A percentile compares a stretch with the other conserved stretches of the same genome.
These are phyloP conservation scores for Aphelenchoides fujianensis DNA, from an alignment of 1,140 invertebrate genomes.

Conservation along the genomic window DNA sequence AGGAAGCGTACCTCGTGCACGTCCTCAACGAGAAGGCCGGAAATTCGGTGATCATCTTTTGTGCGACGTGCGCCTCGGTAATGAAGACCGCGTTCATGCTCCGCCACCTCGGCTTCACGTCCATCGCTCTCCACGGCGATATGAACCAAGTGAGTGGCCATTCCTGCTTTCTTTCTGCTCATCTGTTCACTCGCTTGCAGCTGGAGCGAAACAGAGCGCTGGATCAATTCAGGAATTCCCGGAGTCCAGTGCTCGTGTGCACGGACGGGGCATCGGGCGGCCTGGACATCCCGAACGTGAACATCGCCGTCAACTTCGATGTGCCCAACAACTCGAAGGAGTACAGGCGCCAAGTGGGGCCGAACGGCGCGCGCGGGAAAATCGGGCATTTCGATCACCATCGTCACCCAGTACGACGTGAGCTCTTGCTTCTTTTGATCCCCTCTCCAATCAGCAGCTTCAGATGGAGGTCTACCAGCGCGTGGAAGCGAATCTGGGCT, in stretches of 20 bases:
- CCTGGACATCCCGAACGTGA: slow-evolving; percentile 95
- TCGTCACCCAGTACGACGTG: slow-evolving; percentile 86
- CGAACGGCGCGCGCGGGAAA: slow-evolving; percentile 89
- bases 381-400: slow-evolving; percentile 71
- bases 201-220: slow-evolving; percentile 84
- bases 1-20: slow-evolving; percentile 93
- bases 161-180: no score
- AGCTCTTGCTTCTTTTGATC: no score
- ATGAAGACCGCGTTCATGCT: slow-evolving; percentile 81
- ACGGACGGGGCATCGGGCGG: slow-evolving; percentile 92
- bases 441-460: no score
- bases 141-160: slow-evolving; percentile 79
- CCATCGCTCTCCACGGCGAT: slow-evolving; percentile 92
- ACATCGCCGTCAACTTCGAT: slow-evolving; percentile 94
- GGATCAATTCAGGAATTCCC: slow-evolving; percentile 87
- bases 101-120: slow-evolving; percentile 79
- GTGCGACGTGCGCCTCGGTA: slow-evolving; percentile 86
- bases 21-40: slow-evolving; percentile 91
- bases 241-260: slow-evolving; percentile 82
- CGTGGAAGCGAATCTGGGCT: slow-evolving; percentile 88
- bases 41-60: slow-evolving; percentile 96
- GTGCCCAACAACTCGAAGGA: slow-evolving; percentile 88
- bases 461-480: slow-evolving; percentile 91
- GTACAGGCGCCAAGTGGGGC: slow-evolving; percentile 92
- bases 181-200: slow-evolving; percentile 65